A percentile compares a stretch with the other conserved stretches of the same genome.
Evolutionary conservation across 2,888 invertebrate species (phyloP).

Genomic region (Gisinianus flammeolus): DNA sequence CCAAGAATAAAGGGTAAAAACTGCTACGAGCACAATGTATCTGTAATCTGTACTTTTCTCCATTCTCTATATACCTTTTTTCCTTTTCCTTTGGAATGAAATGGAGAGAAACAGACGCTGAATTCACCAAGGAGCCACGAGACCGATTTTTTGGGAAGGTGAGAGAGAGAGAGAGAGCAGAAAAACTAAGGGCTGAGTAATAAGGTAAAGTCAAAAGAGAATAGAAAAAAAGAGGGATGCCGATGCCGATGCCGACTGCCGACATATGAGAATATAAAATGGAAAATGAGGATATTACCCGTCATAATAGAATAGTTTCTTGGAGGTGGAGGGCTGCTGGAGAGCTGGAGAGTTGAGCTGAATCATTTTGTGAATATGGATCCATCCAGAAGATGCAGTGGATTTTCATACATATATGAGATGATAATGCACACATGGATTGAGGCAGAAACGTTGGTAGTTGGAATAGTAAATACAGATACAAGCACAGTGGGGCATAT

Average conservation of each 20-base stretch:
- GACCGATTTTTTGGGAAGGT: background rate
- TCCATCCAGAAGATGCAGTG: background rate
- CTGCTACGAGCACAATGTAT: background rate
- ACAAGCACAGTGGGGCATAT: constrained; percentile 13
- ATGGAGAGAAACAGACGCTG: background rate
- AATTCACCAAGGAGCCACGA: background rate
- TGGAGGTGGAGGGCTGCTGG: constrained; percentile 7
- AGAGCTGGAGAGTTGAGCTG: background rate
- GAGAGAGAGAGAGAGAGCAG: background rate
- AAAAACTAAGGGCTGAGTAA: background rate
- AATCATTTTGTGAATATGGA: background rate
- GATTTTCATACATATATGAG: background rate
- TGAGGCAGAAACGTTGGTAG: background rate
- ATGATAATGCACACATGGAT: constrained; percentile 2
- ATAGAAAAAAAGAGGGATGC: background rate
- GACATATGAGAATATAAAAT: constrained; percentile 44
- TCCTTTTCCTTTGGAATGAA: no score
- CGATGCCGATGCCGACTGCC: no score
- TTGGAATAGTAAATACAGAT: no score
- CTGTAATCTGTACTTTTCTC: background rate
- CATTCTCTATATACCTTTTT: background rate
- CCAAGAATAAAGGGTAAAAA: background rate
- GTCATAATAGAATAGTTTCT: constrained; percentile 45
- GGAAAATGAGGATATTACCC: constrained; percentile 47
- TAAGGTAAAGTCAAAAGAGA: background rate